Evolutionary conservation across 2,888 invertebrate genomes (phyloP), one percentile per base, ranked within the genome.

Genomic region (Aromia moschata): DNA sequence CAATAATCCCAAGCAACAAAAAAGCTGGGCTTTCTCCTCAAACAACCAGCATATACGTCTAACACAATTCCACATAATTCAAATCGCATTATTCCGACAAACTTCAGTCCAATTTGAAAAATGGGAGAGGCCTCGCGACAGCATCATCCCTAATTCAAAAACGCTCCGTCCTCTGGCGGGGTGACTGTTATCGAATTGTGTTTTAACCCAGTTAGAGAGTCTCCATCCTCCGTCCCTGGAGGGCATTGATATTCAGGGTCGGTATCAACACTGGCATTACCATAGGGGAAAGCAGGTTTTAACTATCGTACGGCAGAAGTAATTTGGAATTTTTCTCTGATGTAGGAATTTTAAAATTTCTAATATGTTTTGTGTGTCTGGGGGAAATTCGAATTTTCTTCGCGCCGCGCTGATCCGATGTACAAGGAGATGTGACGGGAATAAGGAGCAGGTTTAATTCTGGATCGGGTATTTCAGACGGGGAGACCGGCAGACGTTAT

Each of bases 341-440:
- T 38, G 49, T 49, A 25, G 49, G 49, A 49, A 49, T 49, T 38
- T 49, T 20, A 49, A 20, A 37, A 49, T 49, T 47, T 49, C 38
- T 38, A 37, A 49, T 38, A 20, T 49, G 17, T 38, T 20, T 49
- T 37, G 16, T 38, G 38, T 37, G 20, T 18, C 20, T 43, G n/a
- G 14, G 12, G 14, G 20, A 17, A 20, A 33, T n/a, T 2, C 10
- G 33, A 33, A 33, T 33, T 33, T 33, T 33, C 33, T 2, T n/a
- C 5, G 33, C 5, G 33, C n/a, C 4, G 7, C 4, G 25, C 25
- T 5, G 3, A 7, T 3, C 25, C 3, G 3, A 7, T 25, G 25
- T 7, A 7, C 25, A 7, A 5, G 7, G 25, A 25, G 25, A 25
- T 25, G 25, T 25, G 25, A 5, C 4, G 25, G 25, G 25, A 25